Evolutionary conservation across 1,140 invertebrate species (phyloP).

Genomic region (Penaeus chinensis): DNA sequence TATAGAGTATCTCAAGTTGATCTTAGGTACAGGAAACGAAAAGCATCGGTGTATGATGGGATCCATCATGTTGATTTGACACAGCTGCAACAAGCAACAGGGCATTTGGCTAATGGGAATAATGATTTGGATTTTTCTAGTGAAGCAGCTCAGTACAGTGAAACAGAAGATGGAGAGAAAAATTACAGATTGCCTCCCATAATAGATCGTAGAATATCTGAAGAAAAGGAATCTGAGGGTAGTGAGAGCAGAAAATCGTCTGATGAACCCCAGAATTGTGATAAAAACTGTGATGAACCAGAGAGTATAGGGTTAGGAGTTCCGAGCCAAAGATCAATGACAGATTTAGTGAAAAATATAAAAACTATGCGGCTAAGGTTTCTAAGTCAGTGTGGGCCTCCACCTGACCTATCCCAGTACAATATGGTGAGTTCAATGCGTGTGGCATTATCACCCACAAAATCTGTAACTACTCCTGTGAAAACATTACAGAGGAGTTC

Average conservation of each 20-base stretch:
- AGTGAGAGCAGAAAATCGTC: conserved; percentile 55
- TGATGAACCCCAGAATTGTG: conserved; percentile 36
- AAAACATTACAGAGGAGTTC: conserved; percentile 17
- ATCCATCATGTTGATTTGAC: conserved; percentile 25
- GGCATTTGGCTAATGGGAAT: conserved; percentile 32
- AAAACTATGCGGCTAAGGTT: conserved; percentile 68
- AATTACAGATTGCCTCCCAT: conserved; percentile 19
- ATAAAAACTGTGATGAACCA: conserved; percentile 43
- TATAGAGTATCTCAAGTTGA: conserved; percentile 10
- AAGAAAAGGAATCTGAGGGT: conserved; percentile 48
- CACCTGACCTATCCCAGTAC: conserved; percentile 61
- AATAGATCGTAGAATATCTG: conserved; percentile 51
- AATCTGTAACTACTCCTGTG: not conserved
- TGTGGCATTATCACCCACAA: conserved; percentile 27
- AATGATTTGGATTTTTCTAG: conserved; percentile 41
- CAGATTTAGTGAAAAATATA: conserved; percentile 68
- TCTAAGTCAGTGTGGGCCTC: conserved; percentile 68
- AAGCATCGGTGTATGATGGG: conserved; percentile 53
- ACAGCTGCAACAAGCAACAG: conserved; percentile 23
- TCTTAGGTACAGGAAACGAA: conserved; percentile 38
- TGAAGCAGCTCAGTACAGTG: conserved; percentile 19
- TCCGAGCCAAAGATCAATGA: conserved; percentile 63
- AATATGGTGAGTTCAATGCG: conserved; percentile 33
- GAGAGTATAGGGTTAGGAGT: conserved; percentile 58
- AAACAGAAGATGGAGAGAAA: conserved; percentile 38